Percentiles rank a stretch among this genome's conserved stretches.
Conservation (phyloP, 2,888 invertebrate genomes). For the Alsophila aescularia region DNA sequence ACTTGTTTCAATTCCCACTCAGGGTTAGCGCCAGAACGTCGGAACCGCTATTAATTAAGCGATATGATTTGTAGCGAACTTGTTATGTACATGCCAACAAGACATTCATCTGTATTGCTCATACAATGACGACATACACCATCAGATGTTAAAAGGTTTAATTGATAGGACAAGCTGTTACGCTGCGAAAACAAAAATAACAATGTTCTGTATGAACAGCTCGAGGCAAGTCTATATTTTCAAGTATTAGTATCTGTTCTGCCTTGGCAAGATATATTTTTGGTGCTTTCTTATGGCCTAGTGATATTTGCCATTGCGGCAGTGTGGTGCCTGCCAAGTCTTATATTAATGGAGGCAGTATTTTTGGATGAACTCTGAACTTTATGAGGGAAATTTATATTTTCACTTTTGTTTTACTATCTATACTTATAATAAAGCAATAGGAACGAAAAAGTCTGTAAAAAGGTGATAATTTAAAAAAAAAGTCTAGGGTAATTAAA, state of each 20-base stretch:
- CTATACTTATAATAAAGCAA: too few species aligned
- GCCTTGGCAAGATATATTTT: slow-evolving; percentile 45
- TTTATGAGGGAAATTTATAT: slow-evolving; percentile 39
- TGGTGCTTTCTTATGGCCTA: slow-evolving; percentile 65
- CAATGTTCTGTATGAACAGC: slow-evolving; percentile 2
- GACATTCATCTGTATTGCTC: slow-evolving; percentile 27
- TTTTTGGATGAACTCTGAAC: slow-evolving; percentile 69
- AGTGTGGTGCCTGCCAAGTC: slow-evolving; percentile 67
- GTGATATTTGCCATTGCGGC: slow-evolving; percentile 71
- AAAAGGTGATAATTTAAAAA: too few species aligned
- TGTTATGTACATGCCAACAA: slow-evolving; percentile 33
- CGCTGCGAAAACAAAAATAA: slow-evolving; percentile 6
- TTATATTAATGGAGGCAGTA: slow-evolving; percentile 62
- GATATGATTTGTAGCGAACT: slow-evolving; percentile 38
- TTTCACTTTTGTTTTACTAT: slow-evolving; percentile 4
- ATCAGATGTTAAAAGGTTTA: slow-evolving; percentile 46
- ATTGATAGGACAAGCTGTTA: slow-evolving; percentile 35
- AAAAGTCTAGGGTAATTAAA: too few species aligned
- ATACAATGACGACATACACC: slow-evolving; percentile 44
- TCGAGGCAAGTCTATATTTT: not conserved
- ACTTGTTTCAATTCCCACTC: slow-evolving; percentile 44
- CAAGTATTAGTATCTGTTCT: not conserved
- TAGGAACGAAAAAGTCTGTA: too few species aligned
- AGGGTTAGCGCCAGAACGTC: slow-evolving; percentile 38
- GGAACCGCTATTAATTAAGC: slow-evolving; percentile 38